Percentiles rank a stretch among this genome's conserved stretches.
Conservation (phyloP, 2,113 vertebrate genomes). For the Bombycilla garrulus region DNA sequence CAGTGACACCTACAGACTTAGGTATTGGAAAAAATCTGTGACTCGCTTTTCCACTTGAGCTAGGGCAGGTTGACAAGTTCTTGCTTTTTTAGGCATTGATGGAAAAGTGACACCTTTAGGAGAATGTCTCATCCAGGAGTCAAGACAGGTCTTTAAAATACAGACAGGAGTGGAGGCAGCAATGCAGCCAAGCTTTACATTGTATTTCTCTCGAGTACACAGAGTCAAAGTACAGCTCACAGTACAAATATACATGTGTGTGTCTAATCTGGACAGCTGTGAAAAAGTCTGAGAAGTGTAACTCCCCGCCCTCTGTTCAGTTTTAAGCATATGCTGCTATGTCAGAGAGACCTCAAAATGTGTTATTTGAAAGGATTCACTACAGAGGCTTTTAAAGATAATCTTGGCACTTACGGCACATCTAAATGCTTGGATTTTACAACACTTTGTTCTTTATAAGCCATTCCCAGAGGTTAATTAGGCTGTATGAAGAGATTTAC, state of each 20-base stretch:
- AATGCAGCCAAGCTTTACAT: neutral
- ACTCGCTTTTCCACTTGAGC: neutral
- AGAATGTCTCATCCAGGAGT: neutral
- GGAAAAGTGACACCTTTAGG: neutral
- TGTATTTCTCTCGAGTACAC: neutral
- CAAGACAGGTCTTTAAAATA: neutral
- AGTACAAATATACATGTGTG: neutral
- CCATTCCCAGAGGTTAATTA: neutral
- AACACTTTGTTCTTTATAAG: neutral
- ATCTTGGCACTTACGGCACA: neutral
- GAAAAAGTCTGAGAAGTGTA: neutral
- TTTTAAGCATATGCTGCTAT: neutral
- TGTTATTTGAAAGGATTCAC: neutral
- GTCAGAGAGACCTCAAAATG: neutral
- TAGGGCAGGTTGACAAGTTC: neutral
- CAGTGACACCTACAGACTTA: neutral
- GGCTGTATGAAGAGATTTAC: neutral
- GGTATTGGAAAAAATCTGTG: neutral
- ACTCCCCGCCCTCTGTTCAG: neutral
- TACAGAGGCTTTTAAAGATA: neutral
- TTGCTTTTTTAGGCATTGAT: neutral
- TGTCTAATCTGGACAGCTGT: neutral
- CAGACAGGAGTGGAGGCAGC: neutral
- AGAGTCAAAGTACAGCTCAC: conserved; percentile 18
- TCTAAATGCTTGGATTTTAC: neutral